phyloP scores from a whole-genome alignment of 2,888 invertebrate genomes.

The Anoplius nigerrimus region DNA sequence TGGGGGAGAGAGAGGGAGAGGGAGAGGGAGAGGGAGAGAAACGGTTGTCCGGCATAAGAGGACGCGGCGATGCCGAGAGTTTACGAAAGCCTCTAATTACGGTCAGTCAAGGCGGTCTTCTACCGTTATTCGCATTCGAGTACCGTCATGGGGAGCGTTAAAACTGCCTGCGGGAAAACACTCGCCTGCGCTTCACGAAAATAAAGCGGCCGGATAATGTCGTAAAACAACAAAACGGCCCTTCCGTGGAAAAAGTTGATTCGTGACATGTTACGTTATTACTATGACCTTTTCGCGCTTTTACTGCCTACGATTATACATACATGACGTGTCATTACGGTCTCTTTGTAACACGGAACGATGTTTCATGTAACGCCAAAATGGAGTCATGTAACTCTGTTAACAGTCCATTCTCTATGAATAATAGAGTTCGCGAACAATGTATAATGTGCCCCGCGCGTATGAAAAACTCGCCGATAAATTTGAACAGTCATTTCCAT shows the following conservation, averaged over 20 bases:
- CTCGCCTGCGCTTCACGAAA: too few relatives aligned
- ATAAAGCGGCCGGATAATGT: neutral
- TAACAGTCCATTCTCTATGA: conserved; percentile 54
- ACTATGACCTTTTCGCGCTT: conserved; percentile 34
- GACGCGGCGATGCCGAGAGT: too few relatives aligned
- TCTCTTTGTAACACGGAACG: conserved; percentile 52
- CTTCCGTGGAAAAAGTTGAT: neutral
- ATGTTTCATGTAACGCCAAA: conserved; percentile 57
- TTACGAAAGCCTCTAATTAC: too few relatives aligned
- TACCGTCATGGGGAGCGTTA: too few relatives aligned
- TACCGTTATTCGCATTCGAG: too few relatives aligned
- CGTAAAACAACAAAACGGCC: neutral
- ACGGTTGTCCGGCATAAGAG: too few relatives aligned
- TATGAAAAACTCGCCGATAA: conserved; percentile 48
- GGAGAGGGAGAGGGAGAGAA: too few relatives aligned
- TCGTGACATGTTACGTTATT: conserved; percentile 22
- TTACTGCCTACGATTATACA: conserved; percentile 36
- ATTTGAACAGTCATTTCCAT: conserved; percentile 57
- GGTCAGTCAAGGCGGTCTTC: too few relatives aligned
- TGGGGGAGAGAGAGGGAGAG: too few relatives aligned
- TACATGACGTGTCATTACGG: conserved; percentile 49
- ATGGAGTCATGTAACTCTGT: conserved; percentile 59
- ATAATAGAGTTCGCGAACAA: conserved; percentile 52
- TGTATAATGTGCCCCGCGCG: conserved; percentile 38
- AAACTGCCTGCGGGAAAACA: too few relatives aligned